phyloP scores from a whole-genome alignment of 2,113 vertebrate genomes.

The Hepsetus odoe region DNA sequence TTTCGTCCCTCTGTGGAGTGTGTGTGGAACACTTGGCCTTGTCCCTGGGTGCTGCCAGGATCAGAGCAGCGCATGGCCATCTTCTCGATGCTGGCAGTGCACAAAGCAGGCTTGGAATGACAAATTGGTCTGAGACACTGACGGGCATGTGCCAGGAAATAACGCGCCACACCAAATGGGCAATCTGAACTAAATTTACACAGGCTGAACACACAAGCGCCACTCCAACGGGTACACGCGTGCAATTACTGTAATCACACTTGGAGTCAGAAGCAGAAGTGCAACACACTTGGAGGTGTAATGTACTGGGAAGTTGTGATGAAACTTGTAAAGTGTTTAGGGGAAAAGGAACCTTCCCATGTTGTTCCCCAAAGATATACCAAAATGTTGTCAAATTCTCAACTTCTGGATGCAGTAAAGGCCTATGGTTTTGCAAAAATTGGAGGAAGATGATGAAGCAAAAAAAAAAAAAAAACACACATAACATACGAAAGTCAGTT shows the following conservation, averaged over 20 bases:
- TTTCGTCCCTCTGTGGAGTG: conserved; percentile 68
- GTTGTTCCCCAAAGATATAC: neutral
- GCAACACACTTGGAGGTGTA: neutral
- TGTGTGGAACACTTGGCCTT: conserved; percentile 77
- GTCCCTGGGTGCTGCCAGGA: conserved; percentile 76
- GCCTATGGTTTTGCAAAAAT: neutral
- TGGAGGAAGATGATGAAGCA: neutral
- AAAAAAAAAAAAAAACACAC: neutral
- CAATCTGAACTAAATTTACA: conserved; percentile 54
- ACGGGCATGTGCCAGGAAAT: conserved; percentile 73
- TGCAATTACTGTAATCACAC: conserved; percentile 25
- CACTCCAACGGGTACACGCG: neutral
- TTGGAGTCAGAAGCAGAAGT: neutral
- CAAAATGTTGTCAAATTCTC: no score
- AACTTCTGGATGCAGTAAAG: neutral
- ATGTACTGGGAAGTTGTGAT: neutral
- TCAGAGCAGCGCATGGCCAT: conserved; percentile 76
- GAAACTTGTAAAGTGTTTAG: neutral
- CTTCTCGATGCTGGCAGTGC: conserved; percentile 76
- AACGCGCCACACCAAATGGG: conserved; percentile 60
- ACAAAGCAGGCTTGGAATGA: conserved; percentile 73
- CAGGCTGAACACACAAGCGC: conserved; percentile 44
- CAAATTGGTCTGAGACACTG: conserved; percentile 79
- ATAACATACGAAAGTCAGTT: neutral
- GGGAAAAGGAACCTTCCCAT: neutral